phyloP scores from a whole-genome alignment of 1,140 invertebrate genomes.

The Telenomus remus region DNA sequence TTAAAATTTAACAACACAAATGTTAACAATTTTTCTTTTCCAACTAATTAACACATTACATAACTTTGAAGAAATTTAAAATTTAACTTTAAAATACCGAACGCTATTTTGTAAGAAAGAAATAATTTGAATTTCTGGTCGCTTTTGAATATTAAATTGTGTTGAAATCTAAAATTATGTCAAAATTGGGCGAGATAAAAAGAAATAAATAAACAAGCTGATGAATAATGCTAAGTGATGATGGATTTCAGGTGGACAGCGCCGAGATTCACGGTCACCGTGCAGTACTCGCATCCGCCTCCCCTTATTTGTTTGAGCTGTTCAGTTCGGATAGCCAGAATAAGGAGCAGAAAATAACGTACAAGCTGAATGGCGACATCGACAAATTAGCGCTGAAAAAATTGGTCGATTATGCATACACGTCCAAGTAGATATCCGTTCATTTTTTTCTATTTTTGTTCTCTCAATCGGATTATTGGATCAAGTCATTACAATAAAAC shows the following conservation, averaged over 20 bases:
- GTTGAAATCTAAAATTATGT: too few species aligned
- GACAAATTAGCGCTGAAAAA: constrained; percentile 82
- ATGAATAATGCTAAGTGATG: not conserved
- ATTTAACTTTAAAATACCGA: too few species aligned
- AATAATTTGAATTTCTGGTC: too few species aligned
- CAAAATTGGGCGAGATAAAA: too few species aligned
- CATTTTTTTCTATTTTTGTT: not conserved
- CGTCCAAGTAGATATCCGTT: constrained; percentile 74
- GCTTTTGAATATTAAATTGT: too few species aligned
- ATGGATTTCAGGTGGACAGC: constrained; percentile 77
- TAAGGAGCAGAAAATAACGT: constrained; percentile 76
- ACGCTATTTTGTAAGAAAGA: not conserved
- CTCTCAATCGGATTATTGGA: not conserved
- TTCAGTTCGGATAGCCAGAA: constrained; percentile 80
- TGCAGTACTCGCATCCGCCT: constrained; percentile 84
- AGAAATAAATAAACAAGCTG: too few species aligned
- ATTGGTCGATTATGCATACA: constrained; percentile 89
- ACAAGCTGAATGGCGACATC: constrained; percentile 82
- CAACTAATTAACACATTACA: not conserved
- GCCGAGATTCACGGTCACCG: constrained; percentile 85
- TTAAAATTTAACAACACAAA: too few species aligned
- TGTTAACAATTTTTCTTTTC: not conserved
- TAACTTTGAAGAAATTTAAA: too few species aligned
- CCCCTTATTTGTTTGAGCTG: constrained; percentile 86
- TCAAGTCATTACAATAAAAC: too few species aligned